Evolutionary conservation across 2,113 vertebrate species (phyloP).

Genomic region (Heterochromis multidens): DNA sequence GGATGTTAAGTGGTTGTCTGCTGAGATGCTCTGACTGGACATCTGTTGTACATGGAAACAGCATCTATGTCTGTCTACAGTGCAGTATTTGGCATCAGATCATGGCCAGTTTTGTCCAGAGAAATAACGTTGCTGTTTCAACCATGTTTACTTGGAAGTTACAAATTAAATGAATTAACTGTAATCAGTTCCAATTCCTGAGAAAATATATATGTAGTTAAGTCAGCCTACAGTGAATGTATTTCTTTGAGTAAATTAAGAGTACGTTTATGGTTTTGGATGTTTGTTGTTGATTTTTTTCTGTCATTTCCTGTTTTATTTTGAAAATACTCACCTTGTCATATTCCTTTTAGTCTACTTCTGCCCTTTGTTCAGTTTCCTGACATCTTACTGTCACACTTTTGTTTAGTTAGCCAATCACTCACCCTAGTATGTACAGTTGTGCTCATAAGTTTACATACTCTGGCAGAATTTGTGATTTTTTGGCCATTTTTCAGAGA

Average conservation of each 20-base stretch:
- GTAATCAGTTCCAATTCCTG: background rate
- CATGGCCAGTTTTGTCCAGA: background rate
- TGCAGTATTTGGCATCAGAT: background rate
- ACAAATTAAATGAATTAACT: background rate
- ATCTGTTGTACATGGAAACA: background rate
- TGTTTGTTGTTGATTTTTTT: background rate
- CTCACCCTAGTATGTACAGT: too few relatives aligned
- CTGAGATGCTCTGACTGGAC: background rate
- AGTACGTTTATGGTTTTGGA: background rate
- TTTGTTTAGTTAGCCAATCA: background rate
- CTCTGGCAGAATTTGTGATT: too few relatives aligned
- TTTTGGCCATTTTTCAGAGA: too few relatives aligned
- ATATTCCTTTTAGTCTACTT: background rate
- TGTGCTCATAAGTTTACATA: too few relatives aligned
- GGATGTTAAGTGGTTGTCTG: background rate
- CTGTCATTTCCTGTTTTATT: fast-evolving
- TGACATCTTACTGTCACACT: fast-evolving
- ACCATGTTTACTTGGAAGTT: background rate
- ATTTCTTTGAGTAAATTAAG: background rate
- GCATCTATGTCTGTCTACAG: background rate
- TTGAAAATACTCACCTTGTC: background rate
- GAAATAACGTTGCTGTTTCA: background rate
- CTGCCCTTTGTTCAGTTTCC: background rate
- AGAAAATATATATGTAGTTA: background rate
- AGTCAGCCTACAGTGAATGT: background rate